Base-by-base conservation (phyloP, 1,140 invertebrate species). In the Epicauta chinensis region DNA sequence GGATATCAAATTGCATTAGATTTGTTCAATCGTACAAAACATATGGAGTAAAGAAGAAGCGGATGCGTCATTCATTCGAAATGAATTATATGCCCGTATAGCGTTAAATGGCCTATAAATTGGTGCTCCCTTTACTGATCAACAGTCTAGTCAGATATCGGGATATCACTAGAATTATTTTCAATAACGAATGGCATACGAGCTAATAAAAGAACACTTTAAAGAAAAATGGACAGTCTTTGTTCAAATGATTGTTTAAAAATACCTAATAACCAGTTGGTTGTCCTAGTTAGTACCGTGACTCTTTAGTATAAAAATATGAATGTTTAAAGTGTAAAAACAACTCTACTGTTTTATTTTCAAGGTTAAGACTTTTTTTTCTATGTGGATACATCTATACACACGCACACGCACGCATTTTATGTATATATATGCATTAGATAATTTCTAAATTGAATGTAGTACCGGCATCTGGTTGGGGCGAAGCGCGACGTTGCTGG, bases 401-500 rank as follows among this genome's bases (percentile, higher is more conserved):
- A 23, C 23, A 23, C 23, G 23, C 23, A 23, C 23, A 23, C n/a
- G n/a, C 23, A 23, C 23, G 23, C 23, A 23, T 23, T 23, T 23
- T 23, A 23, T 23, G 23, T 23, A 23, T 23, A 7, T 23, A 23
- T 23, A 7, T 47, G 36, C 45, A 7, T 12, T 47, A 47, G 45
- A 47, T 47, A 47, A 47, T 47, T 47, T 47, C 45, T 47, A 47
- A 37, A 47, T 47, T 47, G 45, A 47, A 47, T 47, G 45, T 23
- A 23, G 23, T 47, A 47, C 45, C 45, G 45, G 45, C 45, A 47
- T 47, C 45, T 47, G 45, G 45, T 29, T 37, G 23, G 23, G 23
- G 23, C 23, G 23, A 23, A 23, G 23, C 23, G 23, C 23, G 23
- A 23, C 23, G 23, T 23, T 17, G 45, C 23, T 23, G 23, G 41